Percentiles rank a stretch among this genome's conserved stretches.
These are phyloP conservation scores for Tyto alba DNA, from an alignment of 2,113 vertebrate species.

Conservation along the genomic window DNA sequence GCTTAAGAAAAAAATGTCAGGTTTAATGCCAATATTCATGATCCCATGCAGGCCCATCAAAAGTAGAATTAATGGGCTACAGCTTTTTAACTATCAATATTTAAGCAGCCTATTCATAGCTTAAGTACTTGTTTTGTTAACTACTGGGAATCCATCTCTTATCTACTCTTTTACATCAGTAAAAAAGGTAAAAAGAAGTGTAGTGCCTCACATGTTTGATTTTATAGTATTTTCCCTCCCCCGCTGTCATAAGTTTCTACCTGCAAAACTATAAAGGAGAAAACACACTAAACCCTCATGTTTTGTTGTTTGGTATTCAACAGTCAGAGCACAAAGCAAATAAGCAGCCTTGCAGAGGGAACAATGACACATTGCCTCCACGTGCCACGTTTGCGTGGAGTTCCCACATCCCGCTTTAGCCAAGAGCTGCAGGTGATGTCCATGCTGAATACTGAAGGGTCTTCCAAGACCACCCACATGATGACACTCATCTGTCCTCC, in stretches of 20 bases:
- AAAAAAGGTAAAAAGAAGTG: neutral
- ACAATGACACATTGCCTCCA: neutral
- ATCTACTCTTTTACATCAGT: neutral
- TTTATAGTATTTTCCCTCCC: neutral
- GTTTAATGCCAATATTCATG: neutral
- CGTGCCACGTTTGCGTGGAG: fast-evolving
- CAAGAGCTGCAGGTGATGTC: neutral
- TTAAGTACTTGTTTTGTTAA: neutral
- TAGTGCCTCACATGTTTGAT: neutral
- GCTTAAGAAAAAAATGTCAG: neutral
- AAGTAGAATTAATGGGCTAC: neutral
- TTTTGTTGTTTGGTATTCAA: neutral
- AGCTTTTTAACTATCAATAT: neutral
- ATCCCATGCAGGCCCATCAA: neutral
- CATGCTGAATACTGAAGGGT: neutral
- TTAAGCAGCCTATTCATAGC: neutral
- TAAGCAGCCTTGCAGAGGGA: neutral
- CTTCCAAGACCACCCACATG: neutral
- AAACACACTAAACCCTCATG: neutral
- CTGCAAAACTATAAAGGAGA: neutral
- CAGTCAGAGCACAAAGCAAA: neutral
- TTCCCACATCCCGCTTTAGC: neutral
- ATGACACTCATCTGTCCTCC: neutral
- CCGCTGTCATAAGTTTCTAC: neutral
- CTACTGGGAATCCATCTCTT: neutral